Percentiles rank a stretch among this genome's conserved stretches.
Conservation (phyloP, 2,888 invertebrate species). For the Watsonalla binaria region DNA sequence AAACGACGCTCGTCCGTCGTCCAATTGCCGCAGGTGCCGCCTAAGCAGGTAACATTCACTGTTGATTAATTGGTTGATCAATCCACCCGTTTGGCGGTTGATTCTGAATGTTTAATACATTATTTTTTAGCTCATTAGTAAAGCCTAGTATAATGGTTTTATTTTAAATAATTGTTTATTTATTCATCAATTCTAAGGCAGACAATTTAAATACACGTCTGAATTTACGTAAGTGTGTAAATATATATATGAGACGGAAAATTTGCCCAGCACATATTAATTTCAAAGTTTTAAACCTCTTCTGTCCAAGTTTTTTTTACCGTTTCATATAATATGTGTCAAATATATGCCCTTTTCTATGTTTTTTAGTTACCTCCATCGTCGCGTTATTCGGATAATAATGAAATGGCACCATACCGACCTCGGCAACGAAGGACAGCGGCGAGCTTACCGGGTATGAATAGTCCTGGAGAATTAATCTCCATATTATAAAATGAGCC, state of each 20-base stretch:
- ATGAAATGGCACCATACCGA: constrained; percentile 72
- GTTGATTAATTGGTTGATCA: neutral
- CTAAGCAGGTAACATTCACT: constrained; percentile 48
- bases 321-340: neutral
- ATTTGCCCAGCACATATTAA: no score
- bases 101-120: neutral
- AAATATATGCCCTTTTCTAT: neutral
- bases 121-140: neutral
- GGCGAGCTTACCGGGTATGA: constrained; percentile 71
- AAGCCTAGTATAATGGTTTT: neutral
- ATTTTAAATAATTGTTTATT: neutral
- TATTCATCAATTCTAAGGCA: neutral
- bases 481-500: neutral
- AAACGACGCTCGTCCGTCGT: constrained; percentile 75
- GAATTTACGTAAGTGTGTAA: no score
- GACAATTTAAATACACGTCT: no score
- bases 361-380: constrained; percentile 58
- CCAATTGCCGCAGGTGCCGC: constrained; percentile 72
- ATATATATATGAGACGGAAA: no score
- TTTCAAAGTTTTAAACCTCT: no score
- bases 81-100: no score
- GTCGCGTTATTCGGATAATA: constrained; percentile 70
- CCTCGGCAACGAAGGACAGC: constrained; percentile 67
- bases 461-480: neutral
- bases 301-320: no score